Evolutionary conservation across 1,140 invertebrate genomes (phyloP).

Genomic region (Drosophila parvula): DNA sequence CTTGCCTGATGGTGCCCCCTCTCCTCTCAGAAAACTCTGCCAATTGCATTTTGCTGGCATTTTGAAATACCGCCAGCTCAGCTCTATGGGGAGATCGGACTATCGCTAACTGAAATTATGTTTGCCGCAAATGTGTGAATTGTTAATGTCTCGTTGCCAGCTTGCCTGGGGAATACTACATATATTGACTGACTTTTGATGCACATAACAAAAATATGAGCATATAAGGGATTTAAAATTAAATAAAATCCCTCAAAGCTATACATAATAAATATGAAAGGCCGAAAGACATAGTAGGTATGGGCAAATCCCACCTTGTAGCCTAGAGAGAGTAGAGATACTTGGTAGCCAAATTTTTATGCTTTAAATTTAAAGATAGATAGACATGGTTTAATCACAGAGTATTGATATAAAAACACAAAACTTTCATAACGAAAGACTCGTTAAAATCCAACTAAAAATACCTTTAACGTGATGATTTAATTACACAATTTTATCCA

Average conservation of each 20-base stretch:
- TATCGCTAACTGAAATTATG: conserved; percentile 74
- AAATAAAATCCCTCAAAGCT: neutral
- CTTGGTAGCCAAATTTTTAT: neutral
- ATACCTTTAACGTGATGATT: too few relatives aligned
- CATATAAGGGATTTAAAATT: too few relatives aligned
- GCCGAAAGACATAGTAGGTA: too few relatives aligned
- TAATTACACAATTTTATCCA: too few relatives aligned
- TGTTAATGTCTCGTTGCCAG: conserved; percentile 76
- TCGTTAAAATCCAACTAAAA: neutral
- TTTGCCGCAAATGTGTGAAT: conserved; percentile 78
- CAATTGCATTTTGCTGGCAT: conserved; percentile 56
- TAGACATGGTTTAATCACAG: too few relatives aligned
- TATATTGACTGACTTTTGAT: conserved; percentile 31
- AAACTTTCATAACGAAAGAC: neutral
- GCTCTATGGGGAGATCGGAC: conserved; percentile 18
- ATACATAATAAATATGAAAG: neutral
- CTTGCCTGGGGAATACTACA: conserved; percentile 18
- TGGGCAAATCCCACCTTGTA: too few relatives aligned
- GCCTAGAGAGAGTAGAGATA: too few relatives aligned
- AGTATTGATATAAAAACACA: too few relatives aligned
- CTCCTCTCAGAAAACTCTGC: neutral
- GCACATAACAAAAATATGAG: neutral
- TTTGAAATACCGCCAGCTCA: conserved; percentile 36
- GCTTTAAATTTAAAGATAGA: neutral
- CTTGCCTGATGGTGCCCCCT: neutral